phyloP scores from a whole-genome alignment of 2,113 vertebrate genomes.

The Oophaga pumilio region DNA sequence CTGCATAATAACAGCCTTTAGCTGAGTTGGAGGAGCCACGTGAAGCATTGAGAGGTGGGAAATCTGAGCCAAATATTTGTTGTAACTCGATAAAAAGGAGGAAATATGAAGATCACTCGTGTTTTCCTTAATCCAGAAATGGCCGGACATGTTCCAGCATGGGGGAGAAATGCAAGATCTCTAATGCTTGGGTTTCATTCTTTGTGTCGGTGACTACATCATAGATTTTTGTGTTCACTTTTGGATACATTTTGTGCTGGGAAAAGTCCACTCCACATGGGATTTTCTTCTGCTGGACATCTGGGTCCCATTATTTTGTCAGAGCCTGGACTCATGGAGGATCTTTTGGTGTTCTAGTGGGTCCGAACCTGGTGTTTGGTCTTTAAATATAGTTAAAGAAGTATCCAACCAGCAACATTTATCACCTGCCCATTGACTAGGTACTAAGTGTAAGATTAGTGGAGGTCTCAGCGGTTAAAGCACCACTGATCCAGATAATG shows the following conservation, averaged over 20 bases:
- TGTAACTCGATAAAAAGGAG: slow-evolving; percentile 47
- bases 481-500: too few relatives aligned
- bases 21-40: neutral
- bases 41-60: slow-evolving; percentile 16
- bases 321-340: neutral
- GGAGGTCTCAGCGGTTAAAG: too few relatives aligned
- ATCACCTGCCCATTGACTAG: too few relatives aligned
- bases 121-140: slow-evolving; percentile 14
- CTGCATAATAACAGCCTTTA: slow-evolving; percentile 13
- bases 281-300: neutral
- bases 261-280: too few relatives aligned
- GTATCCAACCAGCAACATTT: too few relatives aligned
- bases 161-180: slow-evolving; percentile 21
- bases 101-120: slow-evolving; percentile 20
- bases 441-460: too few relatives aligned
- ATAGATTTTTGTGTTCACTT: too few relatives aligned
- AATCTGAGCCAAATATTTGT: slow-evolving; percentile 45
- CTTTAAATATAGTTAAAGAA: too few relatives aligned
- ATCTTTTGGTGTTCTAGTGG: neutral
- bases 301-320: neutral
- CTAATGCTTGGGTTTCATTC: neutral
- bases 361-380: too few relatives aligned
- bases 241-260: too few relatives aligned
- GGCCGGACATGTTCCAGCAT: slow-evolving; percentile 23
- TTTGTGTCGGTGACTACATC: neutral